Evolutionary conservation across 2,888 invertebrate species (phyloP).

Genomic region (Cyclophora punctaria): DNA sequence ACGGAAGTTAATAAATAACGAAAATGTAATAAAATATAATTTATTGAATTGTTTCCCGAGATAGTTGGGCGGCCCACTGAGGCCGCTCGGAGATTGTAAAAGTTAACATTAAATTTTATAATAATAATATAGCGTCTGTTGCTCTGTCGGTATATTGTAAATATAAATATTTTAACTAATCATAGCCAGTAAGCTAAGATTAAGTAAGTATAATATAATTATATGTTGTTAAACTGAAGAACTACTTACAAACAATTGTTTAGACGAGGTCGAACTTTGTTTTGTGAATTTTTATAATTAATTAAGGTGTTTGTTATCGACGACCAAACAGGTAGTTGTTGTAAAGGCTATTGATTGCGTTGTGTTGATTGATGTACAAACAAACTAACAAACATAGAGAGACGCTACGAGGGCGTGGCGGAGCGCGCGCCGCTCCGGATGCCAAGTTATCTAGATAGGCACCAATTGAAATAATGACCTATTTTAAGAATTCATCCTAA

Average conservation of each 20-base stretch:
- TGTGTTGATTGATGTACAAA: neutral
- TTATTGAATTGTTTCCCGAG: constrained; percentile 12
- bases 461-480: constrained; percentile 4
- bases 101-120: constrained; percentile 10
- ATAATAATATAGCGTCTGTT: constrained; percentile 18
- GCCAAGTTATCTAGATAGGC: constrained; percentile 5
- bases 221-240: constrained; percentile 1
- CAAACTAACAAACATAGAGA: no score
- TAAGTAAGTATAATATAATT: constrained; percentile 3
- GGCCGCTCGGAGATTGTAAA: no score
- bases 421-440: no score
- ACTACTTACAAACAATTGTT: constrained; percentile 6
- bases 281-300: neutral
- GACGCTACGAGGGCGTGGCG: no score
- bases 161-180: constrained; percentile 12
- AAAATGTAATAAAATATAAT: constrained; percentile 13
- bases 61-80: neutral
- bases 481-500: neutral
- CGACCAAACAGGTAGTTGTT: no score
- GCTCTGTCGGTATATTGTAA: constrained; percentile 14
- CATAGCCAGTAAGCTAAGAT: constrained; percentile 1
- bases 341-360: no score
- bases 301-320: neutral
- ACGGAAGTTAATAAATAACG: neutral
- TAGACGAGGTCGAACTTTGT: neutral